Evolutionary conservation across 1,140 invertebrate species (phyloP).

Genomic region (Brachionus manjavacas): DNA sequence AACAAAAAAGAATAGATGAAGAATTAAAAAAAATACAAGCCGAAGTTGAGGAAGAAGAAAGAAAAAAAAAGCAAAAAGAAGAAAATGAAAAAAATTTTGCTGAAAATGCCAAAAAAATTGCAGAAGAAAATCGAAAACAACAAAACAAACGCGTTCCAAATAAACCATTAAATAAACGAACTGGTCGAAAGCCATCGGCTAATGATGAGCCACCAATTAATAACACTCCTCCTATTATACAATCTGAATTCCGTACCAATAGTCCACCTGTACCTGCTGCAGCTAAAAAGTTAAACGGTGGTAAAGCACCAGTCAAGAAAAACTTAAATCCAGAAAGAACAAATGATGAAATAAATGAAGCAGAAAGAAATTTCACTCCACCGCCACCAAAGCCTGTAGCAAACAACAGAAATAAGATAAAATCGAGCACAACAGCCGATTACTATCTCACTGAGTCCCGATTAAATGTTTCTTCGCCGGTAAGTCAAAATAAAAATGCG

Average conservation of each 20-base stretch:
- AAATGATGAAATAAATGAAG: neutral
- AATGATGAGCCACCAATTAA: neutral
- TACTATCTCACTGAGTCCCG: conserved; percentile 37
- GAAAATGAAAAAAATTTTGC: conserved; percentile 32
- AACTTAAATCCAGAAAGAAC: neutral
- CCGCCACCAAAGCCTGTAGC: conserved; percentile 25
- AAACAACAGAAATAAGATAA: neutral
- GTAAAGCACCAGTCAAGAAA: neutral
- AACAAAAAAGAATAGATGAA: conserved; percentile 41
- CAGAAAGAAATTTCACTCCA: conserved; percentile 21
- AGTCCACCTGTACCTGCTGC: conserved; percentile 34
- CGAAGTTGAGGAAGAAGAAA: conserved; percentile 41
- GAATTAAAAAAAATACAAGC: conserved; percentile 37
- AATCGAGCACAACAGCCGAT: conserved; percentile 4
- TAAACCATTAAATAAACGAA: conserved; percentile 19
- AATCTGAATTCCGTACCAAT: conserved; percentile 15
- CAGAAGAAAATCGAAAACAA: conserved; percentile 25
- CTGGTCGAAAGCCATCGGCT: neutral
- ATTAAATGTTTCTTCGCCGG: conserved; percentile 23
- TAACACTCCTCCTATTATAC: neutral
- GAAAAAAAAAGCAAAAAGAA: conserved; percentile 32
- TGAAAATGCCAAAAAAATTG: conserved; percentile 27
- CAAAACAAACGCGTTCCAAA: conserved; percentile 8
- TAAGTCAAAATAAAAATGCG: neutral
- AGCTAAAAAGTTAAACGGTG: conserved; percentile 29